Percentiles rank a stretch among this genome's conserved stretches.
phyloP scores from a whole-genome alignment of 2,888 invertebrate species.

The Mythimna albipuncta region DNA sequence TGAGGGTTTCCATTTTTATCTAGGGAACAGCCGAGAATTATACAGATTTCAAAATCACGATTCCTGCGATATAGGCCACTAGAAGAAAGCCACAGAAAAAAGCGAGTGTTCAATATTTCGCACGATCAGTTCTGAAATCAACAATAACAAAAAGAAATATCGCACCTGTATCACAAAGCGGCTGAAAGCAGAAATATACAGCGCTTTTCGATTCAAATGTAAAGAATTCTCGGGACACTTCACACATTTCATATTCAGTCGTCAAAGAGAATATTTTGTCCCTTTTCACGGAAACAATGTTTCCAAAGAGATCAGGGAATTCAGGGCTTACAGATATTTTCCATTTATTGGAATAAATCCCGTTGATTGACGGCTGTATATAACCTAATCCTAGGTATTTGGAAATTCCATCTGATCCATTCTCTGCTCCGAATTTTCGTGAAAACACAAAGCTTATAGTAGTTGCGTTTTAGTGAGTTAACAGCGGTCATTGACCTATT shows the following conservation, averaged over 20 bases:
- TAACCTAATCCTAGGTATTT: neutral
- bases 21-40: too few relatives aligned
- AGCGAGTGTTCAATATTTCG: neutral
- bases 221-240: slow-evolving; percentile 13
- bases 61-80: too few relatives aligned
- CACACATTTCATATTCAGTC: slow-evolving; percentile 36
- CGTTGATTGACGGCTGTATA: slow-evolving; percentile 23
- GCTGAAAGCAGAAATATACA: slow-evolving; percentile 19
- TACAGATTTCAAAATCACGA: too few relatives aligned
- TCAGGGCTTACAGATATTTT: slow-evolving; percentile 27
- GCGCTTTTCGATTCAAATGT: slow-evolving; percentile 1
- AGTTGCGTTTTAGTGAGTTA: too few relatives aligned
- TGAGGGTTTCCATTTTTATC: too few relatives aligned
- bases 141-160: neutral
- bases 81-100: neutral
- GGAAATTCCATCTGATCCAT: neutral
- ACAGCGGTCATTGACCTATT: too few relatives aligned
- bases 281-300: slow-evolving; percentile 31
- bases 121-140: slow-evolving; percentile 6
- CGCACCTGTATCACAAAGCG: slow-evolving; percentile 1
- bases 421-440: neutral
- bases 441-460: neutral
- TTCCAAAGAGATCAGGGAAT: slow-evolving; percentile 32
- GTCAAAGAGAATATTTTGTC: slow-evolving; percentile 42
- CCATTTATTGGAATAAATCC: slow-evolving; percentile 17